Evolutionary conservation across 2,113 vertebrate genomes (phyloP).

Genomic region (Anhinga anhinga): DNA sequence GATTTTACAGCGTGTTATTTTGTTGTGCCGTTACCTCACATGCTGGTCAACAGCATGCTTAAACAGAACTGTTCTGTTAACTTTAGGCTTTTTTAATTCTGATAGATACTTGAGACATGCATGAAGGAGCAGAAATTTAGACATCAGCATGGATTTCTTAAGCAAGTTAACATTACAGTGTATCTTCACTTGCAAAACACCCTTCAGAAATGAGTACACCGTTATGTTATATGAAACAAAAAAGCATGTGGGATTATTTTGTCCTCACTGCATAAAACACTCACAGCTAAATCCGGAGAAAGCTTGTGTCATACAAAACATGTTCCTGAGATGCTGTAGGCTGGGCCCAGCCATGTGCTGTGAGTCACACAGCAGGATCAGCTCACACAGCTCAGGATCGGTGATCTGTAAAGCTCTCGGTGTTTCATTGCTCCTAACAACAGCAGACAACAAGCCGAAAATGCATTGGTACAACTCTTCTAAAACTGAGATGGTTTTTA

Average conservation of each 20-base stretch:
- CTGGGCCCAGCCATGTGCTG: background rate
- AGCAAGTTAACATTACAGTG: background rate
- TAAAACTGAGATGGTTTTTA: background rate
- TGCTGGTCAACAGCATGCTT: background rate
- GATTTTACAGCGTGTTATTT: background rate
- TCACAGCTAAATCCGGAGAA: background rate
- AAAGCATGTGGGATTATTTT: background rate
- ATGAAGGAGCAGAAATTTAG: background rate
- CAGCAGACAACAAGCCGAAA: background rate
- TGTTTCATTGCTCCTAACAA: background rate
- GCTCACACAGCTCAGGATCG: background rate
- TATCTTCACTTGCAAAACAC: background rate
- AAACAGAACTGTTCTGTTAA: background rate
- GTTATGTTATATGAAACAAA: background rate
- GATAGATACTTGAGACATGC: background rate
- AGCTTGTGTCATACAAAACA: background rate
- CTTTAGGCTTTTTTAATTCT: background rate
- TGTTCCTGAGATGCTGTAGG: background rate
- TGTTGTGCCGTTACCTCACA: background rate
- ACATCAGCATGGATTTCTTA: background rate
- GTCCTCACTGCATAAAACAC: background rate
- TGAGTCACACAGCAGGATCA: background rate
- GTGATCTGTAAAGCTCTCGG: rapidly evolving
- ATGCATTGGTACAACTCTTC: background rate
- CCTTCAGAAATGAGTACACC: background rate